phyloP scores from a whole-genome alignment of 2,797 vertebrate species.

The Trachurus trachurus region DNA sequence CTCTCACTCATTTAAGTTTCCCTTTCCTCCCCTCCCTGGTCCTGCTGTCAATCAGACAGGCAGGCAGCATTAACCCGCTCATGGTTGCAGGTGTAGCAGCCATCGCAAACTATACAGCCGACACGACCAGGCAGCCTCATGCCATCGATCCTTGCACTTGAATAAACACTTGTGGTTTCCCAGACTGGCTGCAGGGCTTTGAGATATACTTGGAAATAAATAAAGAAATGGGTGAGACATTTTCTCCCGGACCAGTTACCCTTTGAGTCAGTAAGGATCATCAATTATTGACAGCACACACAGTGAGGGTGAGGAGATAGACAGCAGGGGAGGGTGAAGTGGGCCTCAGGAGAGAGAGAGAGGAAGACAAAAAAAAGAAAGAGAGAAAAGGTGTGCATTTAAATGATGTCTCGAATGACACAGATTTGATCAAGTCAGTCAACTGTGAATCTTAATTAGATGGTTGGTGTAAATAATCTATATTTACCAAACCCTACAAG shows the following conservation, averaged over 20 bases:
- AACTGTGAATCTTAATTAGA: neutral
- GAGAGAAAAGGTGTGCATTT: slow-evolving; percentile 1
- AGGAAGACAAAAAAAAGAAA: slow-evolving; percentile 18
- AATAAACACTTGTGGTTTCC: slow-evolving; percentile 45
- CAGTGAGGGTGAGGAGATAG: slow-evolving; percentile 82
- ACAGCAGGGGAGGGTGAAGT: slow-evolving; percentile 80
- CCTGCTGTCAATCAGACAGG: slow-evolving; percentile 80
- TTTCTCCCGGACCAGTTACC: slow-evolving; percentile 85
- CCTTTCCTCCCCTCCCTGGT: slow-evolving; percentile 81
- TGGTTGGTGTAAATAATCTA: neutral
- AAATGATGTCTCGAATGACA: slow-evolving; percentile 3
- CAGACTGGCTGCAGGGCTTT: slow-evolving; percentile 41
- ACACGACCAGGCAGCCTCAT: slow-evolving; percentile 23
- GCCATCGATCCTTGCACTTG: slow-evolving; percentile 32
- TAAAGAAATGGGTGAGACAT: slow-evolving; percentile 75
- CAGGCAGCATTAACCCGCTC: slow-evolving; percentile 80
- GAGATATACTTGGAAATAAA: slow-evolving; percentile 69
- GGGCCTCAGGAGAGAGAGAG: slow-evolving; percentile 33
- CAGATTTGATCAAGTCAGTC: neutral
- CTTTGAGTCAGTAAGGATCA: slow-evolving; percentile 87
- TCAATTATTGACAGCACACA: slow-evolving; percentile 89
- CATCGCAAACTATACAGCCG: slow-evolving; percentile 11
- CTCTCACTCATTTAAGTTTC: slow-evolving; percentile 88
- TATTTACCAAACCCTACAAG: neutral
- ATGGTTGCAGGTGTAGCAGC: slow-evolving; percentile 63